phyloP scores from a whole-genome alignment of 2,797 vertebrate genomes.

The Spea hammondii region DNA sequence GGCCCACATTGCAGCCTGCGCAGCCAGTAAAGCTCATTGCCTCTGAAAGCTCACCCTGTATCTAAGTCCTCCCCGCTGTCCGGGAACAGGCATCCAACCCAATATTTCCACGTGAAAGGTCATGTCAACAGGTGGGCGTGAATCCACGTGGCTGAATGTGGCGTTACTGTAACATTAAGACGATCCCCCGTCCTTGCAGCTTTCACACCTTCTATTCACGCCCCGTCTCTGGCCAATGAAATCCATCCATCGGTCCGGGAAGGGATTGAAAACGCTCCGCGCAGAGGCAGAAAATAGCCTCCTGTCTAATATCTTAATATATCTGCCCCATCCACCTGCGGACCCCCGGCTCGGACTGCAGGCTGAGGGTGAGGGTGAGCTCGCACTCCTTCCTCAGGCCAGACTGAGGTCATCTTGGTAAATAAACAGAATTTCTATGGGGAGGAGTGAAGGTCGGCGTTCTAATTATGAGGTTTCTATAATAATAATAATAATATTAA shows the following conservation, averaged over 20 bases:
- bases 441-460: too few relatives aligned
- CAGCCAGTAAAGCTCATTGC: constrained; percentile 1
- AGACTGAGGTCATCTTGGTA: not conserved
- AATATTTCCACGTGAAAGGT: constrained; percentile 10
- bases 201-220: constrained; percentile 9
- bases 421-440: not conserved
- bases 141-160: not conserved
- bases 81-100: not conserved
- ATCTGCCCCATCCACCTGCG: not conserved
- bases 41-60: not conserved
- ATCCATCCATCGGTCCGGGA: not conserved
- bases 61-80: not conserved
- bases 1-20: not conserved
- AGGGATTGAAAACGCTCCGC: not conserved
- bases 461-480: too few relatives aligned
- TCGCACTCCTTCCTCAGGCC: not conserved
- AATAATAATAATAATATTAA: too few relatives aligned
- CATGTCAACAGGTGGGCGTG: constrained; percentile 11
- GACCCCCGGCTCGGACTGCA: not conserved
- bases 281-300: constrained; percentile 10
- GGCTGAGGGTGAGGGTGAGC: too few relatives aligned
- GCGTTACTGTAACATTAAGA: not conserved
- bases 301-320: not conserved
- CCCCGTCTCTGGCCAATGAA: constrained; percentile 1
- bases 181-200: not conserved